Evolutionary conservation across 2,113 vertebrate species (phyloP).

Genomic region (Vidua chalybeata): DNA sequence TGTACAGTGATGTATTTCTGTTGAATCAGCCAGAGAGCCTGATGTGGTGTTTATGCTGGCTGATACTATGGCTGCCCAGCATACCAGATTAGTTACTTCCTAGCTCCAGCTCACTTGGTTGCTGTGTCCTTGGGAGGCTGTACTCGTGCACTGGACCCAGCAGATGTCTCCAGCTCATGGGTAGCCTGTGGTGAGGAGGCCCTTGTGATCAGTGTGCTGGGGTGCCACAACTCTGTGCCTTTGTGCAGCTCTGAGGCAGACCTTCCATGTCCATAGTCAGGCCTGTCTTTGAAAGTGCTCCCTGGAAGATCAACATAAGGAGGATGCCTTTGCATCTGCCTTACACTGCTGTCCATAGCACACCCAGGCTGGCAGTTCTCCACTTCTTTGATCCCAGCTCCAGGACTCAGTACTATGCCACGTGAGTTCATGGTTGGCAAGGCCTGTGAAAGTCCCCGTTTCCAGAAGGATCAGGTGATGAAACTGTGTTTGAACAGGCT

Average conservation of each 20-base stretch:
- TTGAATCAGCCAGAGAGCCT: neutral
- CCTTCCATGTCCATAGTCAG: neutral
- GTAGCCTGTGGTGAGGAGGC: fast-evolving
- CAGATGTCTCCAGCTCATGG: neutral
- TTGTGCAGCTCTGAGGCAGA: neutral
- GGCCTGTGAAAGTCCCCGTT: fast-evolving
- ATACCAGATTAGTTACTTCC: fast-evolving
- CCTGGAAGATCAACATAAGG: neutral
- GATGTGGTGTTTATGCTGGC: neutral
- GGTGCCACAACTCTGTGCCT: fast-evolving
- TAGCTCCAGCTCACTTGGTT: fast-evolving
- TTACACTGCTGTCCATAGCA: neutral
- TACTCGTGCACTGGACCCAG: fast-evolving
- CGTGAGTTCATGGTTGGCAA: fast-evolving
- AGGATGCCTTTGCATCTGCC: neutral
- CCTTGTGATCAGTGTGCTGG: neutral
- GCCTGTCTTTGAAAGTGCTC: neutral
- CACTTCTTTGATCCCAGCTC: neutral
- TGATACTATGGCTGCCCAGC: neutral
- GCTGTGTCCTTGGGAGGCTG: neutral
- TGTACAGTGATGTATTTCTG: neutral
- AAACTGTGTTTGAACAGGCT: neutral
- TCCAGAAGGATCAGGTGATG: neutral
- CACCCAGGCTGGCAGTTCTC: neutral
- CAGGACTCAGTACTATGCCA: neutral